Evolutionary conservation across 2,797 vertebrate species (phyloP), one percentile per base, ranked within the genome.

Genomic region (Margarornis squamiger): DNA sequence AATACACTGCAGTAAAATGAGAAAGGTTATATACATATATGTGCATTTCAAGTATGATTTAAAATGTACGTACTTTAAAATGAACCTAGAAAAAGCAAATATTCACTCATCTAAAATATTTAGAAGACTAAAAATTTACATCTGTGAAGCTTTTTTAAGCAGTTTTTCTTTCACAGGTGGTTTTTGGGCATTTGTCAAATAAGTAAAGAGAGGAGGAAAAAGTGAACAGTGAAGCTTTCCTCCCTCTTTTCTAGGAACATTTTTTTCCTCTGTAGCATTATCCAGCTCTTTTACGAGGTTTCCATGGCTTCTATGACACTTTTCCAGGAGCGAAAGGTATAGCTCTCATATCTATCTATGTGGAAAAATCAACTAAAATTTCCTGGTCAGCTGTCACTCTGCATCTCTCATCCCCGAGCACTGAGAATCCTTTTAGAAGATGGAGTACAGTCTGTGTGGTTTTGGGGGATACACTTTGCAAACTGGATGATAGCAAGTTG

Each of bases 271-370:
- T 82, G 0, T 41, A n/a, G 11, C 5, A n/a, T 22, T 54, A 63
- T 57, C 9, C 32, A 48, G 1, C 12, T 39, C 8, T 79, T 61
- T 27, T 29, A 6, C 0, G 3, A 71, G 34, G n/a, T 7, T 3
- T 15, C 45, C 26, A 2, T 62, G 26, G 5, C 18, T 88, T 83
- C 49, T 67, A 2, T 1, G 2, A 14, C 66, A 78, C 8, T 83
- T 63, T 30, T 88, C 18, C 38, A 52, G 29, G 14, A 73, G 21
- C 61, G 61, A 63, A 63, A 89, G 63, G n/a, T 26, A 2, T 5
- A 51, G 9, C 41, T 65, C 14, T 78, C 12, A 9, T 68, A 32
- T 51, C 77, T 9, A 2, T 41, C 26, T 72, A 3, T 32, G 30
- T 34, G 19, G 54, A 70, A 89, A 90, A 87, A 32, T 46, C 68